Base-by-base conservation (phyloP, 2,888 invertebrate species). In the Harpalus rufipes region DNA sequence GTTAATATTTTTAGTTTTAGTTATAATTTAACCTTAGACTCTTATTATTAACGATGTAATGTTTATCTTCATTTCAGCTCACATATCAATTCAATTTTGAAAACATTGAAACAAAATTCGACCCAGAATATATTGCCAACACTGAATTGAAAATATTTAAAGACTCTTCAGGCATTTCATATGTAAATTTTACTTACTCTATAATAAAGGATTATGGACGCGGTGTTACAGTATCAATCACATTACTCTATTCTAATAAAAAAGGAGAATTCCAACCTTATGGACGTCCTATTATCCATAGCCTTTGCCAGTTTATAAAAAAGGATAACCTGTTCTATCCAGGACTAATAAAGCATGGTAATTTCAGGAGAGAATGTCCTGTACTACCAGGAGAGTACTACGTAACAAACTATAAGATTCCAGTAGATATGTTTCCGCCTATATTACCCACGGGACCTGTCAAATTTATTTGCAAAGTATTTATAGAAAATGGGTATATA, bases 271-370 rank as follows among this genome's bases (percentile, higher is more conserved):
- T 12, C n/a, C 12, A 18, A 12, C 4, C 10, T 10, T 72, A n/a
- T 41, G 72, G 72, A 10, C 14, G 18, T 14, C n/a, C 76, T 1
- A 2, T 76, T 12, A 14, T 0, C 7, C 8, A 8, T 8, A 56
- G 18, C 6, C 12, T 56, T 7, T 76, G 76, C 12, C 44, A 56
- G 1, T 76, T 6, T 56, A 58, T 79, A 58, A 79, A 79, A 32
- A 79, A n/a, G n/a, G 79, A 79, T 32, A 21, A 79, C 0, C 14
- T 58, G 5, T 59, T 79, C 16, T 79, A 59, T 79, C 79, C 79
- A 8, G 14, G 58, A 10, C 0, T 79, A 0, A 10, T 58, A n/a
- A 58, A 79, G 79, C 12, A 32, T 1, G 7, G 79, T 14, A 79
- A 79, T 59, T 59, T 79, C 10, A 10, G 7, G 16, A 58, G 21